Evolutionary conservation across 1,140 invertebrate species (phyloP), one percentile per base, ranked within the genome.

Genomic region (Drosophila equinoxialis): DNA sequence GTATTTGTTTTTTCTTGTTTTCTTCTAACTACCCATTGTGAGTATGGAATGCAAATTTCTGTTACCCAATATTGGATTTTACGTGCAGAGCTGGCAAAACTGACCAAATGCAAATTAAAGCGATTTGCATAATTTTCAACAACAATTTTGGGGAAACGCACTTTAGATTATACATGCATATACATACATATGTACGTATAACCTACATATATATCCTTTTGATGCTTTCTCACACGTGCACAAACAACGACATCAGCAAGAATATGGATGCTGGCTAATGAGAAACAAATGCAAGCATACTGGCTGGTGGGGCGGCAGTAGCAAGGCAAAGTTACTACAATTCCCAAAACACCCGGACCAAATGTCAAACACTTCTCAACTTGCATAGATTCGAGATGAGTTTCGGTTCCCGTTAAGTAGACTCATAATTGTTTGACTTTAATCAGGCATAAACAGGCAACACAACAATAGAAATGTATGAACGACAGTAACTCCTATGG

Each of bases 71-170:
- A 51, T 51, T 51, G 17, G 45, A 20, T 58, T 59, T 37, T 59
- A 37, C 14, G 33, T 33, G 14, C 33, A 20, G 10, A 37, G 39
- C 30, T 59, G 57, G 30, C 8, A 59, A 59, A 37, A 59, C 35
- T 37, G 57, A 37, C 26, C 26, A 58, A 58, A 58, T 58, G 8
- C 55, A 35, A 58, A 58, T 37, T 58, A 11, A 33, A 39, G 57
- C 33, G 17, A 59, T 59, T 59, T 59, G 57, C 33, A 59, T 59
- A 59, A 59, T 59, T 59, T 59, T 37, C 33, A 59, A 39, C 57
- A 37, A 59, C 57, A 59, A 59, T 59, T 58, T 59, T 30, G 30
- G 33, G 14, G 8, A 51, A 59, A 59, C 35, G 57, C 35, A 37
- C 57, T 39, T 51, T 59, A 20, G 33, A 17, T 59, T 59, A 14